phyloP scores from a whole-genome alignment of 92 coral and sea anemone genomes.

The Scolanthus callimorphus region DNA sequence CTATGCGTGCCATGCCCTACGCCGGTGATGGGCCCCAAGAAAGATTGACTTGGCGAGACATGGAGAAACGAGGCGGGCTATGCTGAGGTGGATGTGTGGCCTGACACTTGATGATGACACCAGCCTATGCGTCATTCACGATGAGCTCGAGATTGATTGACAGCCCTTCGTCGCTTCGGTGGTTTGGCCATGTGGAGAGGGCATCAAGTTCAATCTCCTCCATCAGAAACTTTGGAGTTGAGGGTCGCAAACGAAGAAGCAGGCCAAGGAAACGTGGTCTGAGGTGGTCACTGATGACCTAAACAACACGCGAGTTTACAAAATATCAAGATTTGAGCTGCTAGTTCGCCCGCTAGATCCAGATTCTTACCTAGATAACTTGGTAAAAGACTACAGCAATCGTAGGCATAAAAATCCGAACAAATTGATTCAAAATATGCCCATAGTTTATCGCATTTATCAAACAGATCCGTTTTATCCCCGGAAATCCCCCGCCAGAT shows the following conservation, averaged over 20 bases:
- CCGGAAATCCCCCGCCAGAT: no score
- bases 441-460: no score
- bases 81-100: neutral
- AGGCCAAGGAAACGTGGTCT: neutral
- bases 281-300: no score
- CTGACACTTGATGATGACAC: neutral
- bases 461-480: no score
- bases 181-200: neutral
- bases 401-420: no score
- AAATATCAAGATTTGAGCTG: no score
- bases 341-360: no score
- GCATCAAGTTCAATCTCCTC: neutral
- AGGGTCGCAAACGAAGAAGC: neutral
- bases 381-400: no score
- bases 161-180: neutral
- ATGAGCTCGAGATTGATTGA: neutral
- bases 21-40: constrained; percentile 9
- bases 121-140: neutral
- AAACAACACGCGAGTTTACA: no score
- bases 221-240: neutral
- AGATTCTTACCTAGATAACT: no score
- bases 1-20: constrained; percentile 23
- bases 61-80: neutral
- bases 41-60: neutral
- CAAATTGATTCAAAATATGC: no score